Conservation (phyloP, 92 coral and sea anemone species). For the Palythoa heliodiscus region DNA sequence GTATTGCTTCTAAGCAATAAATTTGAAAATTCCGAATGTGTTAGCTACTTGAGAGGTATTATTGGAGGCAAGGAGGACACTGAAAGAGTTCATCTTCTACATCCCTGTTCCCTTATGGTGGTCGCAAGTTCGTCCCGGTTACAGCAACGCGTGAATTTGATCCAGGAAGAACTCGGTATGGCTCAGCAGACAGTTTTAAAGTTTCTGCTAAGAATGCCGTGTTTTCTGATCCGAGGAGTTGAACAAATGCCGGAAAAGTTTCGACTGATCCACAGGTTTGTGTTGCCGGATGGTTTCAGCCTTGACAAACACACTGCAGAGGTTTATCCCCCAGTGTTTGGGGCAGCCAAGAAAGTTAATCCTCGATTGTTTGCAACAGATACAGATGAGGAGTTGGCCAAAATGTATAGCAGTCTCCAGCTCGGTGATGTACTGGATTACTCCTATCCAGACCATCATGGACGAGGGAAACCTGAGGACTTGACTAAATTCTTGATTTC, state of each 20-base stretch:
- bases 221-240: constrained; percentile 61
- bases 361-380: constrained; percentile 60
- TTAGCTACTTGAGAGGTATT: constrained; percentile 74
- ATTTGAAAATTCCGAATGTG: constrained; percentile 35
- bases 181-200: constrained; percentile 69
- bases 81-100: constrained; percentile 63
- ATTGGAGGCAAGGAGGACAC: constrained; percentile 46
- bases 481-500: constrained; percentile 65
- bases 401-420: constrained; percentile 39
- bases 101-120: constrained; percentile 65
- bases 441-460: constrained; percentile 74
- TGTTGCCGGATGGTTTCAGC: constrained; percentile 68
- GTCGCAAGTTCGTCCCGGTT: constrained; percentile 61
- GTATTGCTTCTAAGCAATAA: constrained; percentile 56
- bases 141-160: constrained; percentile 54
- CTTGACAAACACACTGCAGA: constrained; percentile 81
- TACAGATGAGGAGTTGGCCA: constrained; percentile 60
- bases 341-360: constrained; percentile 42
- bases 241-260: constrained; percentile 52
- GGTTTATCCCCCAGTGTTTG: constrained; percentile 68
- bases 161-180: constrained; percentile 83
- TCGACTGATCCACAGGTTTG: constrained; percentile 66
- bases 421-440: constrained; percentile 75
- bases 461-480: constrained; percentile 83
- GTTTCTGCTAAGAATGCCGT: constrained; percentile 66